Evolutionary conservation across 2,888 invertebrate species (phyloP), one percentile per base, ranked within the genome.

Genomic region (Parascotia fuliginaria): DNA sequence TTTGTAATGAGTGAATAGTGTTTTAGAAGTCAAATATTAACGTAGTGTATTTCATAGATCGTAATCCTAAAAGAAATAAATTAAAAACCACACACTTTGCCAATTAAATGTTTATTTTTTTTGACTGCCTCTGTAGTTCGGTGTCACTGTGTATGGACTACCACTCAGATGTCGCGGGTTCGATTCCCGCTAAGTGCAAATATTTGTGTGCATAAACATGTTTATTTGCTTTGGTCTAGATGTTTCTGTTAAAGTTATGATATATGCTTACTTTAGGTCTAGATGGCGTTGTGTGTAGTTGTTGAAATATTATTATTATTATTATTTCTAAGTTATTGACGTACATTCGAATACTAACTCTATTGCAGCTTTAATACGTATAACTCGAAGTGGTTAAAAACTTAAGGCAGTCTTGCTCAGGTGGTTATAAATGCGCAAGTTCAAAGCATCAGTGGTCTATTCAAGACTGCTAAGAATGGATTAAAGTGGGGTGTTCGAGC

Each of bases 401-500:
- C 24, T 24, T 19, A 24, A 24, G 24, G 7, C 4, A 24, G 7
- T 4, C 24, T 24, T 7, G 7, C 3, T 24, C 1, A 6, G 3
- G 24, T 24, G 24, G 7, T 9, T 9, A 29, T 29, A 58, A 58
- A 29, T 34, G 29, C 41, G 9, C 12, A 68, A 65, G 77, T 83
- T 65, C 77, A 50, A 41, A 76, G 52, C 54, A 51, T 57, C 42
- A 52, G 76, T 73, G 59, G 77, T 66, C 51, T 33, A 32, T 33
- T 50, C 48, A 51, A 53, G 49, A 66, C 64, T 61, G 66, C 76
- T 81, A 76, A 84, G 69, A 74, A 64, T 72, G 87, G 88, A 89
- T 90, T 87, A 89, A 75, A 78, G 74, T 79, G 75, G 88, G 87
- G 83, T 74, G 77, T 68, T 70, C 56, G 60, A 63, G 54, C 59